Conservation (phyloP, 2,797 vertebrate species). For the Adrianichthys oophorus region DNA sequence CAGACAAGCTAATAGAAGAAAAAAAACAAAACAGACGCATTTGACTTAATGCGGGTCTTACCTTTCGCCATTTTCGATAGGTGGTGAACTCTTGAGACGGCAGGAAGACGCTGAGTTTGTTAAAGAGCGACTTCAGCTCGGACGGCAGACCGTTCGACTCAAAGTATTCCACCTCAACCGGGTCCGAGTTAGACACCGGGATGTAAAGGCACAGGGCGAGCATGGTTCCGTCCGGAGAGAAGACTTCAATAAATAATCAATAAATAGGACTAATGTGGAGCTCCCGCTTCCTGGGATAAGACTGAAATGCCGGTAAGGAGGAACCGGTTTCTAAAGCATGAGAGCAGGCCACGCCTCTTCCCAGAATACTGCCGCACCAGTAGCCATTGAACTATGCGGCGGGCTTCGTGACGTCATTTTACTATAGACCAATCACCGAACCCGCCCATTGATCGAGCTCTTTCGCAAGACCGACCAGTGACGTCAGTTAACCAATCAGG, state of each 20-base stretch:
- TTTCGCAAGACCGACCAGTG: no score
- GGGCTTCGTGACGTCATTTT: constrained; percentile 3
- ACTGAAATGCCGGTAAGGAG: constrained; percentile 61
- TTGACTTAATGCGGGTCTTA: constrained; percentile 15
- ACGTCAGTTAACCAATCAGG: background rate
- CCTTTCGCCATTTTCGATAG: constrained; percentile 88
- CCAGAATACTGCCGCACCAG: constrained; percentile 15
- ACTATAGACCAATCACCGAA: constrained; percentile 46
- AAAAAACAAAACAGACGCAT: no score
- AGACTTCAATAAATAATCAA: constrained; percentile 67
- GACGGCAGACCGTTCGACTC: constrained; percentile 90
- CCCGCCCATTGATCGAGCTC: constrained; percentile 41
- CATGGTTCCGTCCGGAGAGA: constrained; percentile 69
- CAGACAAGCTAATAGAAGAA: background rate
- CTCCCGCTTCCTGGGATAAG: fast-evolving
- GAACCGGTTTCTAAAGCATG: constrained; percentile 38
- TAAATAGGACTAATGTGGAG: constrained; percentile 44
- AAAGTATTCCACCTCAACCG: constrained; percentile 89
- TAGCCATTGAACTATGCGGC: constrained; percentile 22
- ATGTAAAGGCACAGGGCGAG: constrained; percentile 91
- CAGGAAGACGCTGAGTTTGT: constrained; percentile 88
- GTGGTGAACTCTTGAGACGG: constrained; percentile 90
- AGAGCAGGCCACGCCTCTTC: constrained; percentile 29
- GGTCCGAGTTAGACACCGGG: constrained; percentile 80
- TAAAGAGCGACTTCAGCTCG: constrained; percentile 84